Conservation (phyloP, 2,113 vertebrate species). For the Atlantisia rogersi region DNA sequence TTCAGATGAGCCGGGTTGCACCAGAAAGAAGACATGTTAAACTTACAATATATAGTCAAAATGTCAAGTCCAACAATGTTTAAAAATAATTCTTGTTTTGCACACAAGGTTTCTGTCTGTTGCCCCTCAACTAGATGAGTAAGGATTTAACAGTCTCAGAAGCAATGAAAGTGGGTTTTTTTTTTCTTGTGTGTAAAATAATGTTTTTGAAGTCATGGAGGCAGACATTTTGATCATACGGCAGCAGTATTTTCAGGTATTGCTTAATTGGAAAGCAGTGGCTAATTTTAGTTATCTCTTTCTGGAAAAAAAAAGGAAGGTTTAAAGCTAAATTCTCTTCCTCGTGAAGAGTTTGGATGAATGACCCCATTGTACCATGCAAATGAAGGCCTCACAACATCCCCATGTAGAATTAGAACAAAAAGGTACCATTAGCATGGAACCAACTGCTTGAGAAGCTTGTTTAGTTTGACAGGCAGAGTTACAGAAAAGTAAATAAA, state of each 20-base stretch:
- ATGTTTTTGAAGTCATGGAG: not conserved
- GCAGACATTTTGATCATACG: not conserved
- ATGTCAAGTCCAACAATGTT: not conserved
- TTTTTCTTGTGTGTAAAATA: not conserved
- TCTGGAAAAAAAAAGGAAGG: not conserved
- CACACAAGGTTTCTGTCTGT: fast-evolving
- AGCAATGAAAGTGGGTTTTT: not conserved
- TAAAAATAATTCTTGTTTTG: not conserved
- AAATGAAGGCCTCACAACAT: not conserved
- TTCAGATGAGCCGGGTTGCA: not conserved
- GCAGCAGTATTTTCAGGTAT: not conserved
- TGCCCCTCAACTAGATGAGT: not conserved
- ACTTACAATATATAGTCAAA: not conserved
- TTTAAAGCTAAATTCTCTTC: not conserved
- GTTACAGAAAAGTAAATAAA: not conserved
- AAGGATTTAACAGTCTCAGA: not conserved
- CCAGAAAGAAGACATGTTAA: not conserved
- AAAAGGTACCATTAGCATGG: not conserved
- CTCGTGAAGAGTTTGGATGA: not conserved
- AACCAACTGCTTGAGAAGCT: not conserved
- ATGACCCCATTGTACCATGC: not conserved
- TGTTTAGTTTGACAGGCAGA: not conserved
- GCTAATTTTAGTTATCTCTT: not conserved
- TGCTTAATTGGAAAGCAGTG: not conserved
- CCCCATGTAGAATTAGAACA: fast-evolving